Evolutionary conservation across 1,140 invertebrate genomes (phyloP).

Genomic region (Mamestra configurata): DNA sequence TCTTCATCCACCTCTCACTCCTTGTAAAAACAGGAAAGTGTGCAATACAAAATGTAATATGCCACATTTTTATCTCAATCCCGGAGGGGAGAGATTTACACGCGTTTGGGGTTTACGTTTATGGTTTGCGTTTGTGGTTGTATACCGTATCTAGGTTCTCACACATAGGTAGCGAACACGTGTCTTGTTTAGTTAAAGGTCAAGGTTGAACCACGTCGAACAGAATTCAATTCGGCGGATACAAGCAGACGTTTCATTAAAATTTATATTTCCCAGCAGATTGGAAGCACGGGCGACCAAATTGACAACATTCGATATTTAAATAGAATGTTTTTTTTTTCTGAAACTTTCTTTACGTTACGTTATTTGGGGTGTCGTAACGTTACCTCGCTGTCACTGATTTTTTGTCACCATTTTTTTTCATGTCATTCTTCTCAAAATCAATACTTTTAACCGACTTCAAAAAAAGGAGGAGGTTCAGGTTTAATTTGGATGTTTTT

Average conservation of each 20-base stretch:
- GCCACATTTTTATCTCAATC: constrained; percentile 22
- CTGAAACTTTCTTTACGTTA: too few relatives aligned
- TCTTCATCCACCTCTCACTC: background rate
- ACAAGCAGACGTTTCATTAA: background rate
- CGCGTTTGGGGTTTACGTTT: constrained; percentile 1
- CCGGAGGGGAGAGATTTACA: constrained; percentile 19
- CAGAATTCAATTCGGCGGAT: constrained; percentile 7
- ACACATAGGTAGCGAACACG: background rate
- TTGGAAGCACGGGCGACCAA: background rate
- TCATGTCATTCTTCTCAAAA: too few relatives aligned
- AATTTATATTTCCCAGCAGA: background rate
- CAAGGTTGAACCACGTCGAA: background rate
- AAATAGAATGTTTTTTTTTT: too few relatives aligned
- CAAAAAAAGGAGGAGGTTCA: too few relatives aligned
- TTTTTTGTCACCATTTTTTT: too few relatives aligned
- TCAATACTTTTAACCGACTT: too few relatives aligned
- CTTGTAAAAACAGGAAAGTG: constrained; percentile 1
- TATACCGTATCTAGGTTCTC: background rate
- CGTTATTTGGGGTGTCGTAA: too few relatives aligned
- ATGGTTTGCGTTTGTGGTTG: background rate
- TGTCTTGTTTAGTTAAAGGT: background rate
- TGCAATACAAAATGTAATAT: constrained; percentile 28
- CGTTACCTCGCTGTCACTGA: too few relatives aligned
- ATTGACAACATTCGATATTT: too few relatives aligned
- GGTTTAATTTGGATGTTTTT: too few relatives aligned